Percentiles rank a stretch among this genome's conserved stretches.
Evolutionary conservation across 1,140 invertebrate species (phyloP).

Genomic region (Drosophila suzukii): DNA sequence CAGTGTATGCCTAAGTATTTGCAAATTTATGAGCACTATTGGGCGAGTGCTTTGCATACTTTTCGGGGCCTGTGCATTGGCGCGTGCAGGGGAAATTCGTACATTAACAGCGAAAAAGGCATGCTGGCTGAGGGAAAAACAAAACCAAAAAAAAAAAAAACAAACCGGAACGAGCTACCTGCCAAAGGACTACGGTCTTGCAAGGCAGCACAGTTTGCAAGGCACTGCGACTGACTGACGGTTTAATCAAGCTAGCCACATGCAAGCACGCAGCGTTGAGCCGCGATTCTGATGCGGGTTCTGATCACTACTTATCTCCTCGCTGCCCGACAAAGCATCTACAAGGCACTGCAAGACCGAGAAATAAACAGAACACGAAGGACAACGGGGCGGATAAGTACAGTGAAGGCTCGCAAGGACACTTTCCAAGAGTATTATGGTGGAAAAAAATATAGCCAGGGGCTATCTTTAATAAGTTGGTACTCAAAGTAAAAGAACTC

Average conservation of each 20-base stretch:
- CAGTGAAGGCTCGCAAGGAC: not conserved
- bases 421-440: not conserved
- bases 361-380: conserved; percentile 18
- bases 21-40: conserved; percentile 63
- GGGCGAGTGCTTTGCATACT: conserved; percentile 41
- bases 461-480: too few relatives aligned
- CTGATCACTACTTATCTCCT: conserved; percentile 42
- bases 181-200: conserved; percentile 18
- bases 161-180: conserved; percentile 34
- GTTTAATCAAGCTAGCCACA: conserved; percentile 68
- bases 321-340: conserved; percentile 57
- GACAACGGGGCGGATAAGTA: conserved; percentile 2
- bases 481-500: too few relatives aligned
- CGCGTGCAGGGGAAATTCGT: conserved; percentile 11
- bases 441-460: too few relatives aligned
- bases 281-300: conserved; percentile 40
- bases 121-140: conserved; percentile 11
- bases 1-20: conserved; percentile 69
- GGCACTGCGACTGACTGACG: conserved; percentile 32
- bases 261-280: conserved; percentile 57
- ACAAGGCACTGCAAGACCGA: conserved; percentile 68
- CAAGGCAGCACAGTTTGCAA: conserved; percentile 36
- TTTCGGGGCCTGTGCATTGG: conserved; percentile 22
- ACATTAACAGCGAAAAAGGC: conserved; percentile 37
- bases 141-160: conserved; percentile 4